Evolutionary conservation across 2,888 invertebrate species (phyloP), one percentile per base, ranked within the genome.

Genomic region (Quadroppia sp.): DNA sequence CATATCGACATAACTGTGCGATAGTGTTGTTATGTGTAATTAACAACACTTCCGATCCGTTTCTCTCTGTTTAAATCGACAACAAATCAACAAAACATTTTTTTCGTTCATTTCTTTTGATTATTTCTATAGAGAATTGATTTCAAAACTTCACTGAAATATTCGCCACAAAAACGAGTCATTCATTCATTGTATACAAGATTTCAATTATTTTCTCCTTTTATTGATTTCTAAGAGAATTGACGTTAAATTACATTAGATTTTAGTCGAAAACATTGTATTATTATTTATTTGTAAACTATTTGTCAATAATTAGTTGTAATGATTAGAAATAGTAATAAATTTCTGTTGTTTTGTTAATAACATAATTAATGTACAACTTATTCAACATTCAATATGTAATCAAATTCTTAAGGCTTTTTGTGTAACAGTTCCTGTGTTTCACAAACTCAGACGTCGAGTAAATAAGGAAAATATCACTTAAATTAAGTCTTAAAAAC

Each of bases 31-130:
- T 45, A 45, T 23, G 69, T 40, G 25, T 40, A 25, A 69, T 45
- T 69, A 53, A 69, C 32, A 42, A 36, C 32, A 64, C 61, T 64
- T 69, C 69, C 69, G 69, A 42, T 69, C n/a, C n/a, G n/a, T n/a
- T 69, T 7, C 20, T 28, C 20, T 69, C 45, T 15, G 28, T 23
- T 56, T 15, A 30, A 30, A 28, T 56, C 23, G 13, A 53, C 3
- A 6, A 23, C 53, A 53, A 53, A 1, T 53, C 53, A 23, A 53
- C 48, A 48, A 45, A n/a, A n/a, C n/a, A n/a, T n/a, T 36, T 7
- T 36, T 36, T 11, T 36, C 36, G 4, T 7, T 36, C 36, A 36
- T 36, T 2, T 25, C 25, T 53, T 53, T 2, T 28, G 56, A 56
- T 56, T 28, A 56, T 56, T 17, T 28, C 56, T 56, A 56, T 56